Percentiles rank a stretch among this genome's conserved stretches.
phyloP scores from a whole-genome alignment of 2,888 invertebrate genomes.

The Drosophila stalkeri region DNA sequence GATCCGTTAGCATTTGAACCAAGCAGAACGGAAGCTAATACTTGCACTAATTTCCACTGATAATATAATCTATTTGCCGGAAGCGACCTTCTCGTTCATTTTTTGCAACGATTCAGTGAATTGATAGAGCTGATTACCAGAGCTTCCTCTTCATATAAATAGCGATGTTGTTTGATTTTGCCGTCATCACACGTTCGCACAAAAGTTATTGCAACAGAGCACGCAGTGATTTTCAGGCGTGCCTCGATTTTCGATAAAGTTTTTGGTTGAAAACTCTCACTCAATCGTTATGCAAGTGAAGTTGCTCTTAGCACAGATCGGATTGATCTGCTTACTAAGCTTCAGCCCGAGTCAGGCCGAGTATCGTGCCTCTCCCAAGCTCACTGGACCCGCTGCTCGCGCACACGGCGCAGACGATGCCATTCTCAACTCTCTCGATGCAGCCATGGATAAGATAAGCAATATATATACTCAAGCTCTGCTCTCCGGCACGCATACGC shows the following conservation, averaged over 20 bases:
- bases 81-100: slow-evolving; percentile 51
- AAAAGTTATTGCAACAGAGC: slow-evolving; percentile 46
- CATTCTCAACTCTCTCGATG: slow-evolving; percentile 68
- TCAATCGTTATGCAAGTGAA: slow-evolving; percentile 7
- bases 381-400: slow-evolving; percentile 58
- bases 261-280: neutral
- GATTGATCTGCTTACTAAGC: slow-evolving; percentile 10
- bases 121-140: slow-evolving; percentile 50
- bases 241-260: slow-evolving; percentile 30
- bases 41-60: slow-evolving; percentile 36
- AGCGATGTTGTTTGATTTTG: slow-evolving; percentile 7
- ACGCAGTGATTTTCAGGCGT: slow-evolving; percentile 75
- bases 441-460: slow-evolving; percentile 70
- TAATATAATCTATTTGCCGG: slow-evolving; percentile 50
- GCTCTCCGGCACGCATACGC: slow-evolving; percentile 77
- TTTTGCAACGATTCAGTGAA: slow-evolving; percentile 25
- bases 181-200: slow-evolving; percentile 26
- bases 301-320: slow-evolving; percentile 7
- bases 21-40: slow-evolving; percentile 49
- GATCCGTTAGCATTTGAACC: slow-evolving; percentile 50
- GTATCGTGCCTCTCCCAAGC: slow-evolving; percentile 70
- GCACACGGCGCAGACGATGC: slow-evolving; percentile 56
- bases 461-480: slow-evolving; percentile 81
- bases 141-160: slow-evolving; percentile 59
- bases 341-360: slow-evolving; percentile 1